A percentile compares a stretch with the other conserved stretches of the same genome.
These are phyloP conservation scores for Chinchilla lanigera DNA, from an alignment of 2,113 vertebrate genomes.

Conservation along the genomic window DNA sequence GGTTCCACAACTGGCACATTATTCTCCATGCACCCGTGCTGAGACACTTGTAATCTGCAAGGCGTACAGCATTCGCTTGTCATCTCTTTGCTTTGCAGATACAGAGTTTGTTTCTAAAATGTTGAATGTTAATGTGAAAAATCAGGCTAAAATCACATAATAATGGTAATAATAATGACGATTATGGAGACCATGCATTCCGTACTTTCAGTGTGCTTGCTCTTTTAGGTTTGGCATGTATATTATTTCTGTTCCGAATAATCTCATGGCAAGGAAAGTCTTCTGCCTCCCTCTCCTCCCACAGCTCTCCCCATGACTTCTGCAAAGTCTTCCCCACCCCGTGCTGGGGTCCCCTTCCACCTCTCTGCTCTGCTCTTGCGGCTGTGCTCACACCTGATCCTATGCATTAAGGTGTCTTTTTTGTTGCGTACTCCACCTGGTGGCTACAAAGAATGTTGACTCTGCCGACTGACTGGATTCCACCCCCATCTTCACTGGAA, in stretches of 20 bases:
- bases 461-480: background rate
- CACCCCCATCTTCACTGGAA: background rate
- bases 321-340: background rate
- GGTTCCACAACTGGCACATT: background rate
- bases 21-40: background rate
- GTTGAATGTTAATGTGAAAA: background rate
- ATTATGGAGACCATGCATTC: background rate
- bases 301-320: background rate
- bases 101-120: background rate
- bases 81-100: background rate
- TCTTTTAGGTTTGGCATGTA: background rate
- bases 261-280: background rate
- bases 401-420: background rate
- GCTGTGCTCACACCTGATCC: background rate
- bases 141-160: background rate
- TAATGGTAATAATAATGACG: background rate
- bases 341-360: background rate
- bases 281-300: background rate
- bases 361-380: too few species aligned
- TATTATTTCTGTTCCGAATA: background rate
- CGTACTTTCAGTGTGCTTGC: background rate
- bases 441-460: background rate
- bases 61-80: background rate
- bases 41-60: background rate
- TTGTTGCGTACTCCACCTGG: background rate